Evolutionary conservation across 2,888 invertebrate genomes (phyloP), one percentile per base, ranked within the genome.

Genomic region (Trachelus tabidus): DNA sequence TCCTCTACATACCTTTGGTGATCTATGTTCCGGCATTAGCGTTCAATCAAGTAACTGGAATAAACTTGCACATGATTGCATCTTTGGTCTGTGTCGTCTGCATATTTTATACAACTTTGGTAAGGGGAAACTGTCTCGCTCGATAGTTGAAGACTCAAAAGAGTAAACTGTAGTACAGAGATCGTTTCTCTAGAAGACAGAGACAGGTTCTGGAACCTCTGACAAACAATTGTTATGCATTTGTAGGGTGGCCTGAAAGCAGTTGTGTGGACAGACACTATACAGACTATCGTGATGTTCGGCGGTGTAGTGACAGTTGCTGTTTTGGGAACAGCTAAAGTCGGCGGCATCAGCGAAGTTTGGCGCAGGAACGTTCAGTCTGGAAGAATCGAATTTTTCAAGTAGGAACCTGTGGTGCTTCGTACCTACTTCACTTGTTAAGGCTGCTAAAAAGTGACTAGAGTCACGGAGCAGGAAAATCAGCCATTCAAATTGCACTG

Each of bases 21-120:
- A 95, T 98, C 81, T 97, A 97, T 90, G 97, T 97, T 6, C 97
- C 97, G 76, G 96, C 97, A 3, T 92, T 97, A 86, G 97, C 97
- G 1, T 95, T 98, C 87, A 95, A 95, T 92, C 96, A 96, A 94
- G 97, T 97, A 76, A 97, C 97, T 75, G 97, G 97, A 40, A 94
- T 97, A 80, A 95, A 96, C 85, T 92, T 97, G 40, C 97, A 97
- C 92, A 92, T 96, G 82, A 95, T 97, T 37, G 95, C 97, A 15
- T 94, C 96, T 0, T 93, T 96, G 34, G 96, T 97, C 2, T 97
- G 97, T 90, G 92, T 96, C 68, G 96, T 97, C n/a, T 97, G 97
- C 92, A 98, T 97, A 83, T 97, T 98, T 92, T 98, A 98, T 92
- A 98, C 98, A 0, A 96, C 97, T 80, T 91, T 97, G 91, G 97